phyloP scores from a whole-genome alignment of 2,888 invertebrate genomes.

The Vanessa cardui region DNA sequence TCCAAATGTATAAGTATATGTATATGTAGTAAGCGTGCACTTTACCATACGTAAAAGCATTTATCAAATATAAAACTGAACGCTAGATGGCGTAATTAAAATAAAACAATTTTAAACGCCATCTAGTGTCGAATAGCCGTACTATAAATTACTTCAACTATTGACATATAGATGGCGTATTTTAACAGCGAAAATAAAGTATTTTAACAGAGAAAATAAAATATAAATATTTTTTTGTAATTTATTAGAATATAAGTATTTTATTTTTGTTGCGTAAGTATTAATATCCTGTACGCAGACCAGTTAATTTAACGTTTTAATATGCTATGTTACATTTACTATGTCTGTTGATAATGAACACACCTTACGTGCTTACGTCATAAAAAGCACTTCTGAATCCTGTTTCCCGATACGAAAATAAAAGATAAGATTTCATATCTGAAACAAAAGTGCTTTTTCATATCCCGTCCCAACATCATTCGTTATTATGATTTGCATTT shows the following conservation, averaged over 20 bases:
- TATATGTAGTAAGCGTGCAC: too few relatives aligned
- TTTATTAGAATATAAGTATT: too few relatives aligned
- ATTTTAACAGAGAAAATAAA: background rate
- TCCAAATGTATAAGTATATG: too few relatives aligned
- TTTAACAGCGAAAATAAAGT: too few relatives aligned
- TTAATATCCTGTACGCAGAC: too few relatives aligned
- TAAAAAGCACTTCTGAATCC: conserved; percentile 41
- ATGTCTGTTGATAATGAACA: too few relatives aligned
- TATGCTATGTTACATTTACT: too few relatives aligned
- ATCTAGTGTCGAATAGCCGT: conserved; percentile 7
- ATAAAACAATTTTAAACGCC: background rate
- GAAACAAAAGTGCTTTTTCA: conserved; percentile 40
- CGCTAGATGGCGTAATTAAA: background rate
- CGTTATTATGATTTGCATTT: conserved; percentile 18
- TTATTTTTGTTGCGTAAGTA: too few relatives aligned
- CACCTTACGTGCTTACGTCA: conserved; percentile 35
- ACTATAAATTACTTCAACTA: background rate
- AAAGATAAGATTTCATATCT: conserved; percentile 41
- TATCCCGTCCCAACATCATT: conserved; percentile 13
- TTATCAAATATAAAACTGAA: background rate
- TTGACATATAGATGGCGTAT: conserved; percentile 9
- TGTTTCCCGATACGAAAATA: conserved; percentile 38
- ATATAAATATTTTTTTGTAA: too few relatives aligned
- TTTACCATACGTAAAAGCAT: too few relatives aligned
- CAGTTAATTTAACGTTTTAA: too few relatives aligned